phyloP scores from a whole-genome alignment of 37 sponge, comb jelly and placozoan species.

The Lycopodina hypogea region DNA sequence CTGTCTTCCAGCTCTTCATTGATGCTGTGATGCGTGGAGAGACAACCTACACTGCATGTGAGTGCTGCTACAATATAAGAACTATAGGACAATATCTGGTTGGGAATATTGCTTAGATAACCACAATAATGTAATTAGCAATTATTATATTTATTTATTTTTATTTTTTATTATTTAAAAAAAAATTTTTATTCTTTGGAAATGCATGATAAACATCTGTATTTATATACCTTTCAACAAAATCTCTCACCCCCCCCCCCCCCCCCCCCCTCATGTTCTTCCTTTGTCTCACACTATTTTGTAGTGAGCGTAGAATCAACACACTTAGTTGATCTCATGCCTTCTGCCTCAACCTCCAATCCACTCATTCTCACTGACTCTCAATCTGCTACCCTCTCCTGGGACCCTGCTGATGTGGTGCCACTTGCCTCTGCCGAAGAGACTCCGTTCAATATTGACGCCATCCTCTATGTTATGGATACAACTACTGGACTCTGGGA shows the following conservation, averaged over 20 bases:
- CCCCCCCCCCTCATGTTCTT: too few species aligned
- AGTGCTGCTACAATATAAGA: too few species aligned
- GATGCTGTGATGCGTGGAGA: background rate
- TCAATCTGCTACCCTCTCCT: background rate
- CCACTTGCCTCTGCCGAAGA: background rate
- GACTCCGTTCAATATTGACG: background rate
- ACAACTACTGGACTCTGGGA: background rate
- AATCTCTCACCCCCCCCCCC: too few species aligned
- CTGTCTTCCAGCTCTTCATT: background rate
- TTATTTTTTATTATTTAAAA: too few species aligned
- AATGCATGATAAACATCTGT: too few species aligned
- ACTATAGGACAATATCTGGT: too few species aligned
- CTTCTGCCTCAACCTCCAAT: background rate
- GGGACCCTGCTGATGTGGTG: background rate
- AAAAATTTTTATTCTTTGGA: too few species aligned
- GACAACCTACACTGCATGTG: background rate
- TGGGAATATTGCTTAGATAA: too few species aligned
- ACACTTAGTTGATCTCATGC: background rate
- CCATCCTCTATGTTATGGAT: background rate
- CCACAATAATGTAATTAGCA: too few species aligned
- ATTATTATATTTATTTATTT: too few species aligned
- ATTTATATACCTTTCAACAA: too few species aligned
- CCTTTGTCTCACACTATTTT: background rate
- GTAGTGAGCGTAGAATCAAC: background rate
- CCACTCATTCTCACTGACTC: background rate